These are phyloP conservation scores for Cephus pygmeus DNA, from an alignment of 2,888 invertebrate genomes.

Conservation along the genomic window DNA sequence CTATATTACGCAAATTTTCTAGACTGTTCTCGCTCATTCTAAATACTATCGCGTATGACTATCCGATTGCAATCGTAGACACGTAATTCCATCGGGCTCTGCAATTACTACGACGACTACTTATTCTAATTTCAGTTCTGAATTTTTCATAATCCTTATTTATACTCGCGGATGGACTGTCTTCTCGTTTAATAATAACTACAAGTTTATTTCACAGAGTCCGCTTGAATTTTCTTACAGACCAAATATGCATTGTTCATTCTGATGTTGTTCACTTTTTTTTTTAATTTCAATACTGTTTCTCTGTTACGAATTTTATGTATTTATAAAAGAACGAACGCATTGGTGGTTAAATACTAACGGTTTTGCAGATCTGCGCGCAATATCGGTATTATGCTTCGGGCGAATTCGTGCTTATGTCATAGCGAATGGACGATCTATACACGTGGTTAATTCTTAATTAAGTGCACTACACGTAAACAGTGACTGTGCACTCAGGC, in stretches of 20 bases:
- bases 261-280: no score
- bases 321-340: neutral
- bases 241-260: neutral
- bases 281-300: neutral
- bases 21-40: neutral
- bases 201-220: neutral
- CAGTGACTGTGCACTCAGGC: constrained; percentile 26
- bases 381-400: neutral
- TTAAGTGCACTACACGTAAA: constrained; percentile 33
- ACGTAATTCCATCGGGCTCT: neutral
- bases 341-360: neutral
- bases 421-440: constrained; percentile 43
- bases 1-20: neutral
- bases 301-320: neutral
- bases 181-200: neutral
- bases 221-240: neutral
- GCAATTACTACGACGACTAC: neutral
- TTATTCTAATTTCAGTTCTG: neutral
- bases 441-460: constrained; percentile 46
- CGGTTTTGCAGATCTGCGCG: constrained; percentile 7
- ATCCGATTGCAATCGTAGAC: neutral
- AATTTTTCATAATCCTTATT: neutral
- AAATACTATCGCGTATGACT: neutral
- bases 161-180: neutral
- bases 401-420: constrained; percentile 36